Conservation (phyloP, 2,113 vertebrate genomes). For the Todiramphus saurophagus region DNA sequence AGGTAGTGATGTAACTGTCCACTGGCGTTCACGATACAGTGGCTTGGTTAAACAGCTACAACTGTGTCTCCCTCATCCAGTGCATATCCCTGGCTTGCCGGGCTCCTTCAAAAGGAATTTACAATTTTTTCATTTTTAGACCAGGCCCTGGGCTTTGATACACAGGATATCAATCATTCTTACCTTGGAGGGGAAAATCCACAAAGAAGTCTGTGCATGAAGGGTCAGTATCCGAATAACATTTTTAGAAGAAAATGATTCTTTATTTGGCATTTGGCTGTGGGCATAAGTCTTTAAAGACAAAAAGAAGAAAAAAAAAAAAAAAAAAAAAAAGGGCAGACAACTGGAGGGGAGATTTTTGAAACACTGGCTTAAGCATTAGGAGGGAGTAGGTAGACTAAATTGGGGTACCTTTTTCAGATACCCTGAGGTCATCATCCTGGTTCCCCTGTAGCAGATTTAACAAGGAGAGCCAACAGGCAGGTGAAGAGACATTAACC, state of each 20-base stretch:
- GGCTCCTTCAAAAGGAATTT: not conserved
- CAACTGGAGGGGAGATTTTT: not conserved
- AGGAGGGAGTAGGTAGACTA: not conserved
- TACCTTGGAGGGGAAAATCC: not conserved
- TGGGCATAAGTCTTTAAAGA: not conserved
- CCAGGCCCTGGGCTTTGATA: not conserved
- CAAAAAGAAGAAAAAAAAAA: not conserved
- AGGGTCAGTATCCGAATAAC: not conserved
- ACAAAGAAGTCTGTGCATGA: not conserved
- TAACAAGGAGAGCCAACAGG: not conserved
- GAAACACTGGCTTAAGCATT: not conserved
- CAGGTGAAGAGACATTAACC: not conserved
- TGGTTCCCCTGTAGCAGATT: accelerated
- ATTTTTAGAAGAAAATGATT: not conserved
- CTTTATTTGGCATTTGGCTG: not conserved
- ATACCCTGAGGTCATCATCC: accelerated
- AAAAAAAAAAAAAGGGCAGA: not conserved
- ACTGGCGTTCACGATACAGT: not conserved
- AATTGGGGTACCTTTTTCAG: not conserved
- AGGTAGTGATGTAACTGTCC: not conserved
- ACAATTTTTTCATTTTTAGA: not conserved
- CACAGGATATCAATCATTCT: not conserved
- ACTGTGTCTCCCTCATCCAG: not conserved
- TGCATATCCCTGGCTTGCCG: not conserved
- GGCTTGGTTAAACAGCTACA: not conserved